A percentile compares a stretch with the other conserved stretches of the same genome.
These are phyloP conservation scores for Trachymyrmex septentrionalis DNA, from an alignment of 1,140 invertebrate genomes.

Conservation along the genomic window DNA sequence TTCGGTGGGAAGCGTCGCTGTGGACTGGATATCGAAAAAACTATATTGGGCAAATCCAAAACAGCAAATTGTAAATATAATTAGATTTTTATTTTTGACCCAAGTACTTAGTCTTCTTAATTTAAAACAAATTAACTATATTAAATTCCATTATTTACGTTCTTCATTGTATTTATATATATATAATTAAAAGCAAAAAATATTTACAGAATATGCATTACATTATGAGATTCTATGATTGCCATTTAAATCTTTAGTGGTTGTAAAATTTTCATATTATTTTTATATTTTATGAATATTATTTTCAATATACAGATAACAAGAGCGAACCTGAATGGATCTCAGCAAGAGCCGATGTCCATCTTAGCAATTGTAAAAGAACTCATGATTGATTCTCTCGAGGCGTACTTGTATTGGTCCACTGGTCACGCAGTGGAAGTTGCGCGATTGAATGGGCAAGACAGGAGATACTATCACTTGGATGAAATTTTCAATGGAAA, in stretches of 20 bases:
- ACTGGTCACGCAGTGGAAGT: conserved; percentile 94
- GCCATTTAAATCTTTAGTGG: not conserved
- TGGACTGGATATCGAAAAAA: conserved; percentile 95
- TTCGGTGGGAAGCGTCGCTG: conserved; percentile 92
- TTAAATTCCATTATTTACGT: not conserved
- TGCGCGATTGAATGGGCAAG: conserved; percentile 92
- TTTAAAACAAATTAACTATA: not conserved
- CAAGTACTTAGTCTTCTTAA: not conserved
- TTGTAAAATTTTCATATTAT: not conserved
- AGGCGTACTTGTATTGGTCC: conserved; percentile 95
- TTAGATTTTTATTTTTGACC: not conserved
- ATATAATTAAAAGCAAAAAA: not conserved
- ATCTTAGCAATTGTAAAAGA: conserved; percentile 93
- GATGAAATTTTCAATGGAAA: conserved; percentile 92
- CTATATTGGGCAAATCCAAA: conserved; percentile 96
- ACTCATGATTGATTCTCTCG: conserved; percentile 92
- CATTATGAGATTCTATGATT: not conserved
- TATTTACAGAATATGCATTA: conserved; percentile 1
- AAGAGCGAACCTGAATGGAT: conserved; percentile 89
- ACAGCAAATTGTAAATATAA: conserved; percentile 90
- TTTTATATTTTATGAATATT: not conserved
- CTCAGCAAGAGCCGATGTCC: conserved; percentile 91
- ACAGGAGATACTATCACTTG: conserved; percentile 91
- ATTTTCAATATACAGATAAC: conserved; percentile 87
- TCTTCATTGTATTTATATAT: not conserved